phyloP scores from a whole-genome alignment of 2,113 vertebrate genomes.

The Xenus cinereus region DNA sequence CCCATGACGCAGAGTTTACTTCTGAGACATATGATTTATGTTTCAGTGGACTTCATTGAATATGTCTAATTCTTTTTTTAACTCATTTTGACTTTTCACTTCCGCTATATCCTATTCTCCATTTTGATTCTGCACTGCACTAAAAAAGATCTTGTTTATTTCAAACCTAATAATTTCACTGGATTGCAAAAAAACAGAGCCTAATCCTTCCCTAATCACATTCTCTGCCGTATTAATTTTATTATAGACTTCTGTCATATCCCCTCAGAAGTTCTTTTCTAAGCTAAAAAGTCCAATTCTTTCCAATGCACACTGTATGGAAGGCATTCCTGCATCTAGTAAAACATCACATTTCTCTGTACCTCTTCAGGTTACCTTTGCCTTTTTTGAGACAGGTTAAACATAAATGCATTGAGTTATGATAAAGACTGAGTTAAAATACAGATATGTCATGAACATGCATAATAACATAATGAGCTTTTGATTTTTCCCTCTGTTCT shows the following conservation, averaged over 20 bases:
- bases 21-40: background rate
- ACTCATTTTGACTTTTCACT: background rate
- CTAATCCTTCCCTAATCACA: background rate
- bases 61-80: background rate
- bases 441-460: background rate
- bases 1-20: background rate
- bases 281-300: background rate
- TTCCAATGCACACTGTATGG: background rate
- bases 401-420: background rate
- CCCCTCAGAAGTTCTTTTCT: background rate
- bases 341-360: background rate
- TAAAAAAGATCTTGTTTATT: background rate
- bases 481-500: background rate
- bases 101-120: background rate
- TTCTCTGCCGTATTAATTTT: background rate
- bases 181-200: background rate
- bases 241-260: background rate
- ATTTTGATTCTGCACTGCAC: background rate
- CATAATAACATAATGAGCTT: background rate
- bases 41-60: background rate
- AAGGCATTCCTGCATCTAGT: background rate
- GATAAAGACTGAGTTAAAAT: background rate
- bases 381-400: background rate
- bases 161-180: background rate
- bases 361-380: background rate